phyloP scores from a whole-genome alignment of 2,888 invertebrate genomes.

The Tricholauxania praeusta region DNA sequence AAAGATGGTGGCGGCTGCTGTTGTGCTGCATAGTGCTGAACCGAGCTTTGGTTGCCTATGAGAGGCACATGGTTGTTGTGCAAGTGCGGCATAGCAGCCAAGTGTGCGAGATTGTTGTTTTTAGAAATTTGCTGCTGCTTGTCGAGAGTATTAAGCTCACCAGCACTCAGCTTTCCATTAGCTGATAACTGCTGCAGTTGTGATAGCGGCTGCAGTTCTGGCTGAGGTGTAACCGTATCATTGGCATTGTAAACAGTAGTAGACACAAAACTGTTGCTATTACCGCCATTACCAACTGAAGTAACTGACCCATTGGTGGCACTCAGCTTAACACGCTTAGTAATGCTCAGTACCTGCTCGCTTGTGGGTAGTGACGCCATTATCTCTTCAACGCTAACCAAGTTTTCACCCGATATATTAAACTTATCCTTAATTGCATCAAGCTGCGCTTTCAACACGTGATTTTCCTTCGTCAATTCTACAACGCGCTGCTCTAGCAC shows the following conservation, averaged over 20 bases:
- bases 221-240: not conserved
- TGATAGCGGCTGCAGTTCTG: not conserved
- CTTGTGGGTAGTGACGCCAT: slow-evolving; percentile 86
- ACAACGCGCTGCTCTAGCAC: slow-evolving; percentile 94
- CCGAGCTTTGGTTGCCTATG: not conserved
- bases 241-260: not conserved
- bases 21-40: slow-evolving; percentile 15
- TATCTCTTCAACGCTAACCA: slow-evolving; percentile 90
- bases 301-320: slow-evolving; percentile 8
- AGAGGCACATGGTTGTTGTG: not conserved
- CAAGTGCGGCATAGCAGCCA: not conserved
- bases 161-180: not conserved
- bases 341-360: slow-evolving; percentile 86
- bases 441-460: slow-evolving; percentile 91
- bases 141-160: not conserved
- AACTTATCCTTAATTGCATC: slow-evolving; percentile 94
- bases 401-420: slow-evolving; percentile 87
- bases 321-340: slow-evolving; percentile 74
- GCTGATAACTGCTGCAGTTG: slow-evolving; percentile 6
- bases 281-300: not conserved
- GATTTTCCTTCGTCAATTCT: slow-evolving; percentile 95
- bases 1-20: slow-evolving; percentile 34
- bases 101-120: not conserved
- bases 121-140: not conserved
- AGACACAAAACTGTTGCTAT: not conserved